Percentiles rank a stretch among this genome's conserved stretches.
Evolutionary conservation across 2,888 invertebrate genomes (phyloP).

Genomic region (Epinotia brunnichana): DNA sequence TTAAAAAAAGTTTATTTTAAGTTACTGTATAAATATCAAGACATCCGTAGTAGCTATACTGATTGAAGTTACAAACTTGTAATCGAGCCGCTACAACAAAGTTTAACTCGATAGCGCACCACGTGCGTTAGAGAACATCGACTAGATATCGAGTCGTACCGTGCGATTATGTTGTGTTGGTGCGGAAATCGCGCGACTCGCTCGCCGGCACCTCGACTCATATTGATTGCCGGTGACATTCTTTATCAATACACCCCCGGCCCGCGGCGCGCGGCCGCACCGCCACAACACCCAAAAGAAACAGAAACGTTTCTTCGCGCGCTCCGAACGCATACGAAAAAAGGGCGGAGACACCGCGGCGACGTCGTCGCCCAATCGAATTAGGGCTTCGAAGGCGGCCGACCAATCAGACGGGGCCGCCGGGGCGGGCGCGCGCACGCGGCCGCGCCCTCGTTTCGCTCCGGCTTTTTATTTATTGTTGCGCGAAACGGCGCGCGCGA

Average conservation of each 20-base stretch:
- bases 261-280: constrained; percentile 69
- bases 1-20: not conserved
- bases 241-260: constrained; percentile 85
- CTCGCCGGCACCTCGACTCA: constrained; percentile 73
- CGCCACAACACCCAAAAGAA: constrained; percentile 84
- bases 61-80: constrained; percentile 36
- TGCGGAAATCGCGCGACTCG: constrained; percentile 43
- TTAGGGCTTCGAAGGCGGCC: constrained; percentile 56
- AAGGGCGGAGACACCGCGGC: constrained; percentile 78
- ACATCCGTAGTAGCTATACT: not conserved
- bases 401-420: constrained; percentile 75
- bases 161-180: constrained; percentile 39
- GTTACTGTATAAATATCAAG: not conserved
- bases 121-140: constrained; percentile 39
- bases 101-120: constrained; percentile 36
- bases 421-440: constrained; percentile 80
- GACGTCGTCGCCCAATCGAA: constrained; percentile 69
- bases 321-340: constrained; percentile 79
- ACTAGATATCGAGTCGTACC: constrained; percentile 37
- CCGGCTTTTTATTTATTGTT: constrained; percentile 89
- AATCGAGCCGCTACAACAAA: constrained; percentile 39
- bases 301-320: constrained; percentile 84
- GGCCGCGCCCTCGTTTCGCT: constrained; percentile 82
- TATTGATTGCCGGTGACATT: constrained; percentile 87
- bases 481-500: constrained; percentile 87